phyloP scores from a whole-genome alignment of 2,797 vertebrate species.

The Acanthurus leucopareius region DNA sequence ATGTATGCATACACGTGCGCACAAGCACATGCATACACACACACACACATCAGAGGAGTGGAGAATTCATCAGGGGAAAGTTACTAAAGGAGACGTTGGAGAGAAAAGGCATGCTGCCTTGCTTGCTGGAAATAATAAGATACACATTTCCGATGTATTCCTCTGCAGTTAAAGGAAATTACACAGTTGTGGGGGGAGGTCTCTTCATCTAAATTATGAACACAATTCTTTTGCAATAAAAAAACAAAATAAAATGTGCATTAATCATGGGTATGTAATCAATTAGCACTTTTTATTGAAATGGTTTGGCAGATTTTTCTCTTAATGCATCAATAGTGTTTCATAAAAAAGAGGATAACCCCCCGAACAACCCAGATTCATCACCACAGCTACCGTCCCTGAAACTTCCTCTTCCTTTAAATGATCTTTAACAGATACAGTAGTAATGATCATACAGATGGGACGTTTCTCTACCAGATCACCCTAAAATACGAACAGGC shows the following conservation, averaged over 20 bases:
- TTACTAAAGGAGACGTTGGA: conserved; percentile 31
- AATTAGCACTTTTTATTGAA: too few species aligned
- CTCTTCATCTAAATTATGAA: neutral
- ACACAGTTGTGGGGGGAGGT: neutral
- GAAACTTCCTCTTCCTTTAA: neutral
- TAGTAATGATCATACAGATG: neutral
- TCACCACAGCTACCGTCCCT: neutral
- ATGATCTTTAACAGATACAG: neutral
- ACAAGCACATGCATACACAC: neutral
- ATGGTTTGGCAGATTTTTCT: too few species aligned
- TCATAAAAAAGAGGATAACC: neutral
- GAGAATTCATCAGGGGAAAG: conserved; percentile 56
- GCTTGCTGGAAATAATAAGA: conserved; percentile 20
- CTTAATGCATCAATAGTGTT: too few species aligned
- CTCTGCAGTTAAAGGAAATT: conserved; percentile 2
- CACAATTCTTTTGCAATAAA: too few species aligned
- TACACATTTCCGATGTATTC: conserved; percentile 8
- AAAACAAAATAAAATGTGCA: too few species aligned
- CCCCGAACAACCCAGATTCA: neutral
- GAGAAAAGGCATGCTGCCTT: conserved; percentile 8
- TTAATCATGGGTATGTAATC: too few species aligned
- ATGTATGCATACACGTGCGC: neutral
- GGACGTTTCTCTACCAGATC: neutral
- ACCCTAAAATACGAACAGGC: neutral
- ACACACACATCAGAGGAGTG: conserved; percentile 26